Percentiles rank a stretch among this genome's conserved stretches.
phyloP scores from a whole-genome alignment of 2,888 invertebrate genomes.

The Tanytarsus gracilentus region DNA sequence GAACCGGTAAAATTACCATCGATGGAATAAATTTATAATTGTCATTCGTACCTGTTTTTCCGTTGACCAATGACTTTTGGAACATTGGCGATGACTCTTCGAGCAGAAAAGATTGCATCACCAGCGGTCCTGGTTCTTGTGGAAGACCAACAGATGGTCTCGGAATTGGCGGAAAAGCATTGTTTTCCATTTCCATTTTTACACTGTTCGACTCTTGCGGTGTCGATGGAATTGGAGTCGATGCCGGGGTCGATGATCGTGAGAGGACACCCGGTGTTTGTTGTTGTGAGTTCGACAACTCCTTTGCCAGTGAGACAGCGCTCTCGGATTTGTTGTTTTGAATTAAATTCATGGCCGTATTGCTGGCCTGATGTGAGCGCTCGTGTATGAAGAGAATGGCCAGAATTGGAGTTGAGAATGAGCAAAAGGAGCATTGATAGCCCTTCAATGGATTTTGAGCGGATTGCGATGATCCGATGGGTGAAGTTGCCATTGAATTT shows the following conservation, averaged over 20 bases:
- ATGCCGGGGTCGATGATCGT: constrained; percentile 39
- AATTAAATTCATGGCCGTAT: constrained; percentile 33
- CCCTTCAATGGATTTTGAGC: constrained; percentile 49
- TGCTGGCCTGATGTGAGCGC: constrained; percentile 57
- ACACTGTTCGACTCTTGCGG: constrained; percentile 33
- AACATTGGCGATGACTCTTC: constrained; percentile 53
- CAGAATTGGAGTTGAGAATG: constrained; percentile 79
- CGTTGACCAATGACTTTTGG: constrained; percentile 41
- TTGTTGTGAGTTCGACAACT: constrained; percentile 50
- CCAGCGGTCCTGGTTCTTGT: constrained; percentile 51
- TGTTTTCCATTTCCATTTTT: constrained; percentile 32
- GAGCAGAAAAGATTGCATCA: constrained; percentile 89
- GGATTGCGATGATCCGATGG: constrained; percentile 6
- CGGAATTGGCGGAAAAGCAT: constrained; percentile 39
- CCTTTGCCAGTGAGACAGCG: constrained; percentile 49
- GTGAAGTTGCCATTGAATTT: constrained; percentile 34
- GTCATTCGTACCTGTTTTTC: constrained; percentile 28
- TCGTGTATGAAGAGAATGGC: constrained; percentile 90
- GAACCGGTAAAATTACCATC: constrained; percentile 88
- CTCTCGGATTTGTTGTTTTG: constrained; percentile 38
- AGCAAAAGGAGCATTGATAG: constrained; percentile 83
- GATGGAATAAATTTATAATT: constrained; percentile 69
- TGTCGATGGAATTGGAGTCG: constrained; percentile 35
- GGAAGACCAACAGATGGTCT: constrained; percentile 57
- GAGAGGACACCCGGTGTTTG: constrained; percentile 55